These are phyloP conservation scores for Pteropus alecto DNA, from an alignment of 2,113 vertebrate species.

Conservation along the genomic window DNA sequence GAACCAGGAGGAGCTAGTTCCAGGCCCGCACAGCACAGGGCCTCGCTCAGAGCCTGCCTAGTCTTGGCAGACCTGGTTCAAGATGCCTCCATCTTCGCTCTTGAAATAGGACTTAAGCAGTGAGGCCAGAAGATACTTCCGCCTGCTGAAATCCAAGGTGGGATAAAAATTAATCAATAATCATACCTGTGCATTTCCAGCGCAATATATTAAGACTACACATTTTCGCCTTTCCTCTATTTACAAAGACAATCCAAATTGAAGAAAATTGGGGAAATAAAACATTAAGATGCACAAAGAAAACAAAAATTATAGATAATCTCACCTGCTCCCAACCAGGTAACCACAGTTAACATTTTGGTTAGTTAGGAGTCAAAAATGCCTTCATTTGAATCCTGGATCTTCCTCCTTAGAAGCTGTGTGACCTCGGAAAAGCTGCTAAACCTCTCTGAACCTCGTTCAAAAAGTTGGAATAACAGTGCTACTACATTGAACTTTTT, in stretches of 20 bases:
- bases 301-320: not conserved
- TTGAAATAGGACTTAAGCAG: not conserved
- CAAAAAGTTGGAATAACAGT: not conserved
- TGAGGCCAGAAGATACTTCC: not conserved
- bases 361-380: not conserved
- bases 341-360: not conserved
- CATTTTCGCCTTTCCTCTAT: not conserved
- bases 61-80: not conserved
- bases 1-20: not conserved
- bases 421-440: not conserved
- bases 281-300: not conserved
- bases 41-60: not conserved
- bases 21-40: not conserved
- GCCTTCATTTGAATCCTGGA: not conserved
- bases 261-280: not conserved
- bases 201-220: not conserved
- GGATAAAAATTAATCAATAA: not conserved
- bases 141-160: not conserved
- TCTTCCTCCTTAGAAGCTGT: not conserved
- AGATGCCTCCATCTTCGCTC: not conserved
- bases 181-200: not conserved
- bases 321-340: not conserved
- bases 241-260: slow-evolving; percentile 5
- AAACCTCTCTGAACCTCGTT: not conserved
- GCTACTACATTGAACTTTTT: not conserved